Conservation (phyloP, 2,797 vertebrate species). For the Calcarius lapponicus region DNA sequence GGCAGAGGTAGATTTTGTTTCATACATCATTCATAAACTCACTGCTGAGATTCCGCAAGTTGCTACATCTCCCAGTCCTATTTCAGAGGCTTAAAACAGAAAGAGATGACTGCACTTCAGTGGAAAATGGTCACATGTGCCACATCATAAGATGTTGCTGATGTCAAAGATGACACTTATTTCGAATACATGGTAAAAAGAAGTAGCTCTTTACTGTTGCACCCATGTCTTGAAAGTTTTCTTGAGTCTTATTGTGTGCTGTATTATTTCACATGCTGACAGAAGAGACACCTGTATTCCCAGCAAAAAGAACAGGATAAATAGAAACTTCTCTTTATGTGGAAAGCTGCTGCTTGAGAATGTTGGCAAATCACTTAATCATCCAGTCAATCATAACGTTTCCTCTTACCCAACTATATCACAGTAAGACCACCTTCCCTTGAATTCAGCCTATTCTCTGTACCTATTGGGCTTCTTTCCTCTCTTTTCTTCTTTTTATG, state of each 20-base stretch:
- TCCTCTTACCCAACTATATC: background rate
- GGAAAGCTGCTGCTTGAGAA: background rate
- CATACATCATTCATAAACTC: constrained; percentile 62
- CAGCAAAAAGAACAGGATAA: background rate
- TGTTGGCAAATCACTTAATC: background rate
- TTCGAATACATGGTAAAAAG: background rate
- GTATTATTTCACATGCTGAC: background rate
- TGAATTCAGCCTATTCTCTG: background rate
- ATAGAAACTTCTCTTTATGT: background rate
- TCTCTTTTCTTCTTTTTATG: background rate
- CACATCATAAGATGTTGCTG: background rate
- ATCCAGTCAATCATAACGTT: background rate
- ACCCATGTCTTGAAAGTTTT: background rate
- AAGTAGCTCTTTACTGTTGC: background rate
- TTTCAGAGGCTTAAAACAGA: constrained; percentile 18
- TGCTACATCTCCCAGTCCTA: background rate
- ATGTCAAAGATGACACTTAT: background rate
- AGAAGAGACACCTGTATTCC: background rate
- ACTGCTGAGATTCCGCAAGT: constrained; percentile 26
- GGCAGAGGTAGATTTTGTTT: constrained; percentile 45
- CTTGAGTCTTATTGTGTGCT: background rate
- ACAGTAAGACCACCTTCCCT: background rate
- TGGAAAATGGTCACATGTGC: background rate
- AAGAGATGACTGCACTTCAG: background rate
- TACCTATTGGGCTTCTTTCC: background rate